Base-by-base conservation (phyloP, 2,797 vertebrate genomes). In the Danio albolineatus region DNA sequence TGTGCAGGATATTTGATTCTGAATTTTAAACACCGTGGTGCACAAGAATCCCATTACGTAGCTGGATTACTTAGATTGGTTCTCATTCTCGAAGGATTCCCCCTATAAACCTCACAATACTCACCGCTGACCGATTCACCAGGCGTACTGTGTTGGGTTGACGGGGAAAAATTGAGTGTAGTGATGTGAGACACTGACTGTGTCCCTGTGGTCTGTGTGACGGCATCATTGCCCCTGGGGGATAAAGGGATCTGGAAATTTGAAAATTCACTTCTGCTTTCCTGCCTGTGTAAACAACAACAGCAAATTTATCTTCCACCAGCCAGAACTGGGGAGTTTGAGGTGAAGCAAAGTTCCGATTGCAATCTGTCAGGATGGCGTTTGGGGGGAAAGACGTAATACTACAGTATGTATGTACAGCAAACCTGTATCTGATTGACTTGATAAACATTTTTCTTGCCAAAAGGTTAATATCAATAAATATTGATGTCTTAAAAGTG, bases 31-130 rank as follows among this genome's bases (percentile, higher is more conserved):
- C 38, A 72, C 19, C 39, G 53, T 70, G 46, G 66, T 36, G 17
- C n/a, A 46, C 53, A 19, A 71, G 10, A 79, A 79, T 71, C 69
- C 77, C 46, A 64, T 72, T 57, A 53, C 44, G 77, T 62, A 28
- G 54, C 14, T 64, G 66, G 46, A 78, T 78, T 71, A 70, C 66
- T 10, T 60, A 36, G 21, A 72, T 79, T 64, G 48, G 57, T 54
- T 79, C 57, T 72, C 39, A 64, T 54, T 72, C 77, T 72, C 77
- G 6, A 62, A 44, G 56, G 67, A 79, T 62, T 72, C 43, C 53
- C 9, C 19, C 67, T 46, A 21, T 79, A 79, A 72, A 72, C 46
- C 59, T 64, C 48, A n/a, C 9, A 44, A 28, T 71, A 53, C 44
- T 48, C 16, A 12, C 10, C 57, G 39, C 46, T 71, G 67, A 54